These are phyloP conservation scores for Kuschelorhynchus macadamiae DNA, from an alignment of 2,888 invertebrate species.

Conservation along the genomic window DNA sequence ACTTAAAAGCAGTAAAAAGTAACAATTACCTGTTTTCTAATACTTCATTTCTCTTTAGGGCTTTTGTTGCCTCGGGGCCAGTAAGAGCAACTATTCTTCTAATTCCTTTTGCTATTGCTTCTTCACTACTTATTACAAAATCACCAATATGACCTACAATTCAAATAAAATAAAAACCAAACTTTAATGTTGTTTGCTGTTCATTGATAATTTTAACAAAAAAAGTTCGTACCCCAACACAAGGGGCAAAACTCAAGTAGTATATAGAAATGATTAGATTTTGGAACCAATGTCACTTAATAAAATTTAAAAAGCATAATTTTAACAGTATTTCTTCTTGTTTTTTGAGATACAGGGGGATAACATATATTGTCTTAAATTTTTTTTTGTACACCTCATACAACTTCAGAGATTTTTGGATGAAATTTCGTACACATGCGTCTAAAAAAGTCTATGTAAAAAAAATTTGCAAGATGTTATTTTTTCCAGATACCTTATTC, in stretches of 20 bases:
- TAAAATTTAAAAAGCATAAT: too few relatives aligned
- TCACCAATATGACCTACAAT: conserved; percentile 87
- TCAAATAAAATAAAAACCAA: background rate
- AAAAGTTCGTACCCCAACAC: background rate
- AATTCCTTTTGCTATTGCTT: conserved; percentile 98
- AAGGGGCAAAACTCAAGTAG: background rate
- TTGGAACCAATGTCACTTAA: too few relatives aligned
- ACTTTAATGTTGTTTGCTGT: background rate
- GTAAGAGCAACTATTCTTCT: conserved; percentile 97
- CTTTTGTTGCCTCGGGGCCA: conserved; percentile 93
- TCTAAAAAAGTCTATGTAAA: too few relatives aligned
- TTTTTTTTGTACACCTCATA: too few relatives aligned
- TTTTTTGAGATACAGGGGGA: too few relatives aligned
- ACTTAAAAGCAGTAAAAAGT: too few relatives aligned
- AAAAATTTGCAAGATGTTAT: too few relatives aligned
- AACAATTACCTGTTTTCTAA: conserved; percentile 77
- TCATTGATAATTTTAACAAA: background rate
- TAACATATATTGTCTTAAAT: too few relatives aligned
- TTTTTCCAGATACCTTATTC: too few relatives aligned
- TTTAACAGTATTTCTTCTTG: too few relatives aligned
- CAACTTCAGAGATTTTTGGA: too few relatives aligned
- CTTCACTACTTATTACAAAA: conserved; percentile 96
- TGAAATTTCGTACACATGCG: too few relatives aligned
- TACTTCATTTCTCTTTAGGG: conserved; percentile 83
- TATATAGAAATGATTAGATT: background rate